These are phyloP conservation scores for Stenodema calcarata DNA, from an alignment of 2,888 invertebrate species.

Conservation along the genomic window DNA sequence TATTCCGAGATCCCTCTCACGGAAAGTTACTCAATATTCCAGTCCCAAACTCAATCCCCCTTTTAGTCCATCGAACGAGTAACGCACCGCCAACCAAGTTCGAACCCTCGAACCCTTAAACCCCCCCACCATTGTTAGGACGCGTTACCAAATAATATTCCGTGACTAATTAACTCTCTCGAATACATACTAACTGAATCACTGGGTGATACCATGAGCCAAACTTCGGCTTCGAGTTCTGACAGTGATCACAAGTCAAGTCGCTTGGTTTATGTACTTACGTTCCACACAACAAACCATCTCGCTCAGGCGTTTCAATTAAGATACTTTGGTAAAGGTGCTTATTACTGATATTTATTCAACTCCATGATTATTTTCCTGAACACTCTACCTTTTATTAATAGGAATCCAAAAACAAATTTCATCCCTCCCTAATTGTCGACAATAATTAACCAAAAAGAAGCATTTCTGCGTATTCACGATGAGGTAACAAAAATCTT, in stretches of 20 bases:
- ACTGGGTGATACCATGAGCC: background rate
- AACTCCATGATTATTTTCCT: too few species aligned
- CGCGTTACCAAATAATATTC: background rate
- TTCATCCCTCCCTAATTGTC: too few species aligned
- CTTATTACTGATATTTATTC: too few species aligned
- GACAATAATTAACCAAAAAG: too few species aligned
- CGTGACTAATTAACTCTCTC: background rate
- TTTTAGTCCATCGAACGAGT: background rate
- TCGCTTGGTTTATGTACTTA: background rate
- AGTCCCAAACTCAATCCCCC: background rate
- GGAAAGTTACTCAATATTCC: background rate
- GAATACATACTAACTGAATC: background rate
- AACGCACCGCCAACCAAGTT: background rate
- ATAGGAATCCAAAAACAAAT: too few species aligned
- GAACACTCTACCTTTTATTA: too few species aligned
- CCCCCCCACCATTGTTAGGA: background rate
- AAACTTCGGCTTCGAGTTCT: background rate
- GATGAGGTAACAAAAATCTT: too few species aligned
- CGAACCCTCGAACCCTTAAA: background rate
- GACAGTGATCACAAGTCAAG: background rate
- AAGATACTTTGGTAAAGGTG: too few species aligned
- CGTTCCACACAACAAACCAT: too few species aligned
- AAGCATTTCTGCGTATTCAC: too few species aligned
- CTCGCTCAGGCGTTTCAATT: too few species aligned
- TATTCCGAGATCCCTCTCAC: background rate